These are phyloP conservation scores for Cerceris ruficornis DNA, from an alignment of 2,888 invertebrate species.

Conservation along the genomic window DNA sequence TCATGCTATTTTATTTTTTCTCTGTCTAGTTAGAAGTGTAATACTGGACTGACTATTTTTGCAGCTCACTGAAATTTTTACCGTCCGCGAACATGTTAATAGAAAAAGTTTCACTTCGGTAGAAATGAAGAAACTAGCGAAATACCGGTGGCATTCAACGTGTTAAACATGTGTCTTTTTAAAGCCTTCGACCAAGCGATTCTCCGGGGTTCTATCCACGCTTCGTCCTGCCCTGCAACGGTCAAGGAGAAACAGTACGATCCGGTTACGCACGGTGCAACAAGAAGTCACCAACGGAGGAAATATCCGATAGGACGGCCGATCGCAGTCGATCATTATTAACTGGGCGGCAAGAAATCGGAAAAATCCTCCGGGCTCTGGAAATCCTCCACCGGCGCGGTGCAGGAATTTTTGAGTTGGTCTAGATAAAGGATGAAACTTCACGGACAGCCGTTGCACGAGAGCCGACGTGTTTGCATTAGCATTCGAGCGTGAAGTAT, in stretches of 20 bases:
- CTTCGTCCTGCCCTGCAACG: conserved; percentile 1
- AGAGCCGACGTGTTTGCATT: not conserved
- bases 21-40: no score
- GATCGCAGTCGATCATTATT: not conserved
- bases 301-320: not conserved
- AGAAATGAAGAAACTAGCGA: no score
- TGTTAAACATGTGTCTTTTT: no score
- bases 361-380: not conserved
- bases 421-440: not conserved
- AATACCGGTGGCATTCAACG: no score
- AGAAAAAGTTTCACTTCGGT: no score
- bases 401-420: not conserved
- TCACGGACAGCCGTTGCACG: not conserved
- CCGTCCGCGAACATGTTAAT: no score
- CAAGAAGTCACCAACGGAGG: not conserved
- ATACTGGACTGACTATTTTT: no score
- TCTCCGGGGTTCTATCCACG: not conserved
- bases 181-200: no score
- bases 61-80: no score
- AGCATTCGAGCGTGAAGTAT: not conserved
- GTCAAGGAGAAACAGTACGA: conserved; percentile 7
- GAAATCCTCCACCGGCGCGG: no score
- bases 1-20: no score
- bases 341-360: not conserved
- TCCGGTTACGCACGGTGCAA: not conserved